Evolutionary conservation across 2,888 invertebrate genomes (phyloP), one percentile per base, ranked within the genome.

Genomic region (Chrysolina oricalcia): DNA sequence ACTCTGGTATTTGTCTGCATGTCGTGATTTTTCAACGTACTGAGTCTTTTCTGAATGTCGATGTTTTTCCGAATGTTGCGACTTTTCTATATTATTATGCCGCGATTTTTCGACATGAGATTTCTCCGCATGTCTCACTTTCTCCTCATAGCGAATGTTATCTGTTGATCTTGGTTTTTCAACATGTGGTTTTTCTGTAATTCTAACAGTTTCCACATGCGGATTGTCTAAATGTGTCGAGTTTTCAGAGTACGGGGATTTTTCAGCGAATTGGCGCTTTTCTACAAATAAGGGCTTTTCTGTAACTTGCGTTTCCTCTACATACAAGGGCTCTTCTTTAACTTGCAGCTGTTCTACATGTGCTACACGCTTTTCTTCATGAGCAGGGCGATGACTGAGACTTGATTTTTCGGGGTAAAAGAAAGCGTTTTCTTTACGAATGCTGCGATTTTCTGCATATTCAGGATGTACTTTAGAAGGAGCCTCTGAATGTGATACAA

Each of bases 61-160:
- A n/a, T 59, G 19, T 59, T 59, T 59, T 8, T 59, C 59, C 8
- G n/a, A 59, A 27, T 35, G 23, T 13, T 59, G 59, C 2, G 59
- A 59, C 10, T 59, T 59, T 59, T 56, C 56, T 23, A 15, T 56
- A n/a, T n/a, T n/a, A n/a, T n/a, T n/a, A 11, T 56, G 56, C 1
- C 13, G 15, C 6, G 64, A 3, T 17, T 48, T 48, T 48, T 48
- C 48, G 2, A 17, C n/a, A 17, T 17, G 48, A 8, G 48, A 48
- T 48, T 48, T 48, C 11, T 48, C 48, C 9, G 10, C 17, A 9
- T 17, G 48, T 10, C 48, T 48, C 0, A 27, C 6, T 35, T 35
- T 59, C 6, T 59, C 59, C 27, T 23, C 35, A 27, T 59, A 9
- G 0, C n/a, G n/a, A 15, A 62, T 2, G 27, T 66, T 66, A 35